Evolutionary conservation across 2,888 invertebrate species (phyloP).

Genomic region (Thera britannica): DNA sequence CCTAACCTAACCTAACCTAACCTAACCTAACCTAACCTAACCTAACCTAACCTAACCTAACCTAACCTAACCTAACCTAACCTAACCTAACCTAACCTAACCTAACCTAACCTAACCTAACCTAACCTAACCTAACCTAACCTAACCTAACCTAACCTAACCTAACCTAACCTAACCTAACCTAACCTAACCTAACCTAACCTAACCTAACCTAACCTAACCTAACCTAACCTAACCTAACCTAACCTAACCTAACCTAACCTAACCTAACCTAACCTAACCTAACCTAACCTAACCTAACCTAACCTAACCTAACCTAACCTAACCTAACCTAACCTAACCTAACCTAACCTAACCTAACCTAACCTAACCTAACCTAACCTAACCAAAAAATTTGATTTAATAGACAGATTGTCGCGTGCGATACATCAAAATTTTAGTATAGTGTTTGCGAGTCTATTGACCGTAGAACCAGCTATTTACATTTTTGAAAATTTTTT

Average conservation of each 20-base stretch:
- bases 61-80: conserved; percentile 31
- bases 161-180: conserved; percentile 38
- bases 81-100: conserved; percentile 42
- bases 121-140: conserved; percentile 35
- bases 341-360: too few relatives aligned
- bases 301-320: too few relatives aligned
- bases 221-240: conserved; percentile 36
- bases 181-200: conserved; percentile 37
- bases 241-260: conserved; percentile 38
- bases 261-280: conserved; percentile 38
- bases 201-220: conserved; percentile 38
- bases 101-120: conserved; percentile 33
- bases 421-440: too few relatives aligned
- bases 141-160: conserved; percentile 38
- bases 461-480: too few relatives aligned
- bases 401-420: too few relatives aligned
- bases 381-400: too few relatives aligned
- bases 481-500: too few relatives aligned
- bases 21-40: conserved; percentile 33
- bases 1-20: conserved; percentile 32
- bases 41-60: conserved; percentile 32
- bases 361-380: too few relatives aligned
- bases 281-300: conserved; percentile 14
- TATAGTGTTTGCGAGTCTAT: too few relatives aligned
- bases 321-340: too few relatives aligned